A percentile compares a stretch with the other conserved stretches of the same genome.
Evolutionary conservation across 35 echinoderm and acorn worm genomes (phyloP).

Genomic region (Holothuria glaberrima): DNA sequence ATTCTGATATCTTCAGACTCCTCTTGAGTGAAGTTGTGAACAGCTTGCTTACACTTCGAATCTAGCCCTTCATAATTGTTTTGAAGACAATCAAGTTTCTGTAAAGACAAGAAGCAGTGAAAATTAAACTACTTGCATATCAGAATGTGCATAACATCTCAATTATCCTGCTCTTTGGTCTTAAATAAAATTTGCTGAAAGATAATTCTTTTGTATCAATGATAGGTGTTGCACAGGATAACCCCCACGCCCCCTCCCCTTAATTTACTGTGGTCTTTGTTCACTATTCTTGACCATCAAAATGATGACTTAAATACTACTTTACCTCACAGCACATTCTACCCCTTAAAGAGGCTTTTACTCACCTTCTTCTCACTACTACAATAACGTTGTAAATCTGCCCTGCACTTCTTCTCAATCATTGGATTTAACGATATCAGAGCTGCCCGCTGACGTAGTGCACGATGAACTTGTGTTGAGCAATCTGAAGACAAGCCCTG

Average conservation of each 20-base stretch:
- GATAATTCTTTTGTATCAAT: no score
- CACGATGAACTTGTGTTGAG: conserved; percentile 78
- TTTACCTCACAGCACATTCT: no score
- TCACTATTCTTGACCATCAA: no score
- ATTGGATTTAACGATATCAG: conserved; percentile 82
- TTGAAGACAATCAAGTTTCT: conserved; percentile 89
- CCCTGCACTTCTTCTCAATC: conserved; percentile 75
- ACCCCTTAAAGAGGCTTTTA: no score
- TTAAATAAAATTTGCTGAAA: no score
- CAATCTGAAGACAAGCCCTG: conserved; percentile 64
- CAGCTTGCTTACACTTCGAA: conserved; percentile 49
- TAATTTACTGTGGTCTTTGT: no score
- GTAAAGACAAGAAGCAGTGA: not conserved
- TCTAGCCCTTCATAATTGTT: conserved; percentile 48
- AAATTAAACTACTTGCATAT: no score
- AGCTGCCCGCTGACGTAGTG: conserved; percentile 80
- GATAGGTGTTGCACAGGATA: no score
- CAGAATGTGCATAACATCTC: no score
- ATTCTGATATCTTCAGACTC: conserved; percentile 95
- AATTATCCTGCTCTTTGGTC: no score
- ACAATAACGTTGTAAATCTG: conserved; percentile 68
- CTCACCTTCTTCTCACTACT: conserved; percentile 73
- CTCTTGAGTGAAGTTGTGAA: conserved; percentile 80
- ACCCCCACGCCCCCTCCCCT: no score
- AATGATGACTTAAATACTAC: no score